Base-by-base conservation (phyloP, 1,140 invertebrate species). In the Scaptomyza graminum region DNA sequence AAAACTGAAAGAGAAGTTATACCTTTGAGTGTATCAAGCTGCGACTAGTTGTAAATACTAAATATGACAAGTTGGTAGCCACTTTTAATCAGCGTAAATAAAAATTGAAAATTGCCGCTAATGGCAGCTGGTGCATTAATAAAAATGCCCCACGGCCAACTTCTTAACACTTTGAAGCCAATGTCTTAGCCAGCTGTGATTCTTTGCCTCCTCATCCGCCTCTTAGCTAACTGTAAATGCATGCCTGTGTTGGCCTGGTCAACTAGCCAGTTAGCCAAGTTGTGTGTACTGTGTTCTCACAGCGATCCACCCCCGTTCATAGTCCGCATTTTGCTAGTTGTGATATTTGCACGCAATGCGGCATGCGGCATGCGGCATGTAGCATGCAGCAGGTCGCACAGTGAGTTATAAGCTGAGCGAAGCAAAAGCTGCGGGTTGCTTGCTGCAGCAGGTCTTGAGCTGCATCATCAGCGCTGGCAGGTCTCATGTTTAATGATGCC, bases 71-170 rank as follows among this genome's bases (percentile, higher is more conserved):
- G 70, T 85, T 87, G 82, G 82, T 85, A 88, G 82, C 82, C 82
- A 87, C 82, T 82, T 85, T 85, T 85, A 85, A 85, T 85, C 82
- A 85, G 83, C 82, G 82, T 88, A 85, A 85, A 85, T 87, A 88
- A 87, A 85, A 85, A 85, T 85, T 82, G 82, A 82, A 85, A 85
- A 85, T 85, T 85, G 82, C 82, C 41, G 71, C 82, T 85, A 87
- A 87, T 85, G 78, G 78, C 78, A 63, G 82, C 81, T 70, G 56
- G 44, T 22, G 71, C 39, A 76, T 73, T 68, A 59, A 76, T 74
- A 73, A 76, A 28, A 74, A 68, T 43, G 56, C 75, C 56, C 63
- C 76, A 65, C 47, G 51, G 61, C 37, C 68, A 50, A 39, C 70
- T 68, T 76, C 81, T 69, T 75, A 74, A 81, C 81, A 85, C 77